Percentiles rank a stretch among this genome's conserved stretches.
Evolutionary conservation across 2,797 vertebrate species (phyloP).

Genomic region (Botia almorhae): DNA sequence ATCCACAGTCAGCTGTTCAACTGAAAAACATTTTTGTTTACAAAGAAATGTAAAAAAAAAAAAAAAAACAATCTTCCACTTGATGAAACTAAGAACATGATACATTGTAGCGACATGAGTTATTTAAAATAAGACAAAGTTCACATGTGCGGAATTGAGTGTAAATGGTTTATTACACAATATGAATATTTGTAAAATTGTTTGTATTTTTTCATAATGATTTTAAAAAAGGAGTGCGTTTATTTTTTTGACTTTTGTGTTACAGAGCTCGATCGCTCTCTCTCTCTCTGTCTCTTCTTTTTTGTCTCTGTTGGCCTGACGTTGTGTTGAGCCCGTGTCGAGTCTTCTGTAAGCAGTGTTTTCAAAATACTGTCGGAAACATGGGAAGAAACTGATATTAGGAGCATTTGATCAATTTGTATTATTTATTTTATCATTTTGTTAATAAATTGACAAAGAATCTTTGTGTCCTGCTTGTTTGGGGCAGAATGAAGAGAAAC

Average conservation of each 20-base stretch:
- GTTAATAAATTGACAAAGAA: slow-evolving; percentile 97
- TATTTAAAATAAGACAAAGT: slow-evolving; percentile 67
- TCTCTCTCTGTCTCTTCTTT: slow-evolving; percentile 29
- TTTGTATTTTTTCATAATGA: slow-evolving; percentile 88
- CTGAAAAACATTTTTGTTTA: slow-evolving; percentile 69
- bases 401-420: slow-evolving; percentile 99
- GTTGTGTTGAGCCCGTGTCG: slow-evolving; percentile 93
- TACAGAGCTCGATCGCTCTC: slow-evolving; percentile 70
- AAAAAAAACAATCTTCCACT: slow-evolving; percentile 40
- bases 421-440: slow-evolving; percentile 99
- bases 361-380: slow-evolving; percentile 93
- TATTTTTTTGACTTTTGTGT: slow-evolving; percentile 85
- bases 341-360: slow-evolving; percentile 98
- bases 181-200: slow-evolving; percentile 87
- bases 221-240: slow-evolving; percentile 83
- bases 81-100: slow-evolving; percentile 69
- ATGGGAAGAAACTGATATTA: slow-evolving; percentile 88
- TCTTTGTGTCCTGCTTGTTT: slow-evolving; percentile 20
- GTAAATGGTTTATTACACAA: slow-evolving; percentile 86
- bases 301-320: slow-evolving; percentile 82
- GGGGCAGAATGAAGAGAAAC: not conserved
- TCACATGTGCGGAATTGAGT: slow-evolving; percentile 83
- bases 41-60: slow-evolving; percentile 66
- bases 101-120: slow-evolving; percentile 83
- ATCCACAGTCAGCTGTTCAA: slow-evolving; percentile 76